Conservation (phyloP, 2,888 invertebrate species). For the Rotaria socialis region DNA sequence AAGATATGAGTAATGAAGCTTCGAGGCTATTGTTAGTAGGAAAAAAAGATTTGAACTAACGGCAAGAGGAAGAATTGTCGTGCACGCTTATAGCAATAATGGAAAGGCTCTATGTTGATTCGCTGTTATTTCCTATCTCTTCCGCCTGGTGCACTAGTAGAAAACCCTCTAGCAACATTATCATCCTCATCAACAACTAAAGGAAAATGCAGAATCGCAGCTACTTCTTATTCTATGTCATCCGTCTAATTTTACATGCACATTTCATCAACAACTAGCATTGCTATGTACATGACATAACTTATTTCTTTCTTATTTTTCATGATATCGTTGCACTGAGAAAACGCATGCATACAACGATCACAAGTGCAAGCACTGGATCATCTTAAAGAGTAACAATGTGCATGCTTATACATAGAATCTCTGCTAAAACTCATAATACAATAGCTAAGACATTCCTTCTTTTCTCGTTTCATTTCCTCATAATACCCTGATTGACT, state of each 20-base stretch:
- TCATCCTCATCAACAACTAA: neutral
- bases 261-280: neutral
- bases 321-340: neutral
- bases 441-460: neutral
- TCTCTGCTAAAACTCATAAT: neutral
- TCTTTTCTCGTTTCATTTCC: neutral
- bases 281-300: neutral
- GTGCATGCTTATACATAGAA: neutral
- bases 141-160: neutral
- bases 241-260: neutral
- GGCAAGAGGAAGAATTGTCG: constrained; percentile 16
- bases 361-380: neutral
- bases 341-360: neutral
- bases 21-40: neutral
- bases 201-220: neutral
- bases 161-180: neutral
- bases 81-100: neutral
- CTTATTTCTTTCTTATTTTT: neutral
- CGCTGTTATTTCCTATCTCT: neutral
- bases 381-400: neutral
- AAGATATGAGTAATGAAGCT: neutral
- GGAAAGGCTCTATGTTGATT: neutral
- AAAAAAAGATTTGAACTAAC: constrained; percentile 3
- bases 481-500: neutral
- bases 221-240: neutral